Evolutionary conservation across 2,888 invertebrate genomes (phyloP).

Genomic region (Drosophila vallismaia): DNA sequence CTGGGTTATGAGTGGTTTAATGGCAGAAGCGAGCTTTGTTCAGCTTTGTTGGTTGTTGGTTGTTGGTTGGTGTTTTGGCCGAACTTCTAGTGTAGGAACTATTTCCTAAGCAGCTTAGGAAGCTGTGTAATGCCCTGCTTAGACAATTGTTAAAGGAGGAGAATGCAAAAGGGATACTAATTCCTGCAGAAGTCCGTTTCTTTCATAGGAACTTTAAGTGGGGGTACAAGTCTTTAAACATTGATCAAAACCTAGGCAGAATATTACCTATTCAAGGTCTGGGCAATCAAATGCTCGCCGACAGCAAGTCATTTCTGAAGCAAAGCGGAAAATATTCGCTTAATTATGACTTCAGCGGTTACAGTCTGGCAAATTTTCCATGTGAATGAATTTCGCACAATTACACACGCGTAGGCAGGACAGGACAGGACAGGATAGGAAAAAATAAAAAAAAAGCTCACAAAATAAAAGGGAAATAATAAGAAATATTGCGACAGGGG

Average conservation of each 20-base stretch:
- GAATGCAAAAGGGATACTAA: background rate
- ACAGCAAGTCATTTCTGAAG: constrained; percentile 15
- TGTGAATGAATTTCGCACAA: constrained; percentile 75
- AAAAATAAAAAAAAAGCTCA: background rate
- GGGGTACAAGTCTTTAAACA: background rate
- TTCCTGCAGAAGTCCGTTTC: background rate
- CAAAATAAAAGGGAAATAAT: background rate
- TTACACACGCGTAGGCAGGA: constrained; percentile 49
- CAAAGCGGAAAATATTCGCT: constrained; percentile 45
- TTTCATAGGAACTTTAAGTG: too few species aligned
- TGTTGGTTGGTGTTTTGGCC: constrained; percentile 33
- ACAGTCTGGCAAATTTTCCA: constrained; percentile 75
- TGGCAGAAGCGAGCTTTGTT: constrained; percentile 49
- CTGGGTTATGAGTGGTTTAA: constrained; percentile 75
- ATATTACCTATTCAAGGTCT: too few species aligned
- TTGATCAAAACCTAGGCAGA: constrained; percentile 4
- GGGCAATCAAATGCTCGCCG: constrained; percentile 32
- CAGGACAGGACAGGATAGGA: background rate
- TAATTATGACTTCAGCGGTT: constrained; percentile 72
- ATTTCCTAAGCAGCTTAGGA: constrained; percentile 40
- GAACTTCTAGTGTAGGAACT: constrained; percentile 33
- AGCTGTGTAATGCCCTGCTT: constrained; percentile 40
- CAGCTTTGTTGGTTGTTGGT: constrained; percentile 41
- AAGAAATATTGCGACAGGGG: constrained; percentile 23
- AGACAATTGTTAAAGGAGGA: constrained; percentile 16